phyloP scores from a whole-genome alignment of 2,113 vertebrate genomes.

The Sorex araneus region DNA sequence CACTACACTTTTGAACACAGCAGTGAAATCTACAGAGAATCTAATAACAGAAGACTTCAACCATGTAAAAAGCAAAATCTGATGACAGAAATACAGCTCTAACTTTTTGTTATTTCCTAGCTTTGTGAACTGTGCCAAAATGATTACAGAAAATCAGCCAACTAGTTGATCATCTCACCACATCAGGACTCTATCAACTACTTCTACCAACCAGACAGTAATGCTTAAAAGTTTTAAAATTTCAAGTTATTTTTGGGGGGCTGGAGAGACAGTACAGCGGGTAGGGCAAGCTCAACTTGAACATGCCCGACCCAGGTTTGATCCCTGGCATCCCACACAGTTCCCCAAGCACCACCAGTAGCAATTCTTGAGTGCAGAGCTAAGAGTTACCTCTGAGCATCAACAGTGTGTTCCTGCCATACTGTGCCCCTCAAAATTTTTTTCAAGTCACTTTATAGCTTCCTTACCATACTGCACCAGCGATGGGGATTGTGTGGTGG shows the following conservation, averaged over 20 bases:
- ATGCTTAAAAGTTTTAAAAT: rapidly evolving
- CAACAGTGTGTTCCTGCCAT: too few relatives aligned
- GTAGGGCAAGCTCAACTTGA: too few relatives aligned
- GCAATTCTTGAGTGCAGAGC: too few relatives aligned
- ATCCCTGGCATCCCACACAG: too few relatives aligned
- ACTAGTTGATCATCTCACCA: not conserved
- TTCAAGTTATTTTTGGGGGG: not conserved
- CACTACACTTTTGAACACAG: slow-evolving; percentile 25
- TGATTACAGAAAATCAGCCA: not conserved
- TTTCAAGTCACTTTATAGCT: too few relatives aligned
- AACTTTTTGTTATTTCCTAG: slow-evolving; percentile 19
- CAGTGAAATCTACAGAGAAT: slow-evolving; percentile 35
- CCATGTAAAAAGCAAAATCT: not conserved
- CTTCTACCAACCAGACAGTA: not conserved
- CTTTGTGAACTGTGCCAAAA: not conserved
- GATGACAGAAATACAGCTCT: not conserved
- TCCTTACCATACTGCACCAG: slow-evolving; percentile 96
- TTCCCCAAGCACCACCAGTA: too few relatives aligned
- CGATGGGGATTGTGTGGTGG: slow-evolving; percentile 89
- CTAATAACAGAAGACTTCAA: slow-evolving; percentile 32
- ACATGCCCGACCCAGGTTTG: too few relatives aligned
- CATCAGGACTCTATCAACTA: not conserved
- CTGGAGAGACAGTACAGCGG: too few relatives aligned
- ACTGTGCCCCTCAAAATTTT: too few relatives aligned
- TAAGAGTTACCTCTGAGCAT: too few relatives aligned